Percentiles rank a stretch among this genome's conserved stretches.
These are phyloP conservation scores for Heliopora coerulea DNA, from an alignment of 92 coral and sea anemone genomes.

Conservation along the genomic window DNA sequence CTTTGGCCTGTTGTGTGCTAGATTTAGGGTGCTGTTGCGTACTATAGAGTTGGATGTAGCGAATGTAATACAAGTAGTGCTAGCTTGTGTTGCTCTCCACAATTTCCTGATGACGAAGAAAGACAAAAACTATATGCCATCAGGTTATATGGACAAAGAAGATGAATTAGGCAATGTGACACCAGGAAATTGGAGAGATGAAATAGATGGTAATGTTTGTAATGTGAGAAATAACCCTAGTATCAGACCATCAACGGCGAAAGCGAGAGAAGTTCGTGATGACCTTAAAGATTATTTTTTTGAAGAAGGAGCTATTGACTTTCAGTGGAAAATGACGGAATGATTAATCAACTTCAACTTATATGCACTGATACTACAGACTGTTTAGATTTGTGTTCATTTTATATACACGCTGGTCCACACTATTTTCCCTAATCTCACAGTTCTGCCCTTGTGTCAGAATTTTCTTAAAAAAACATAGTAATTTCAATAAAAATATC, in stretches of 20 bases:
- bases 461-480: no score
- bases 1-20: conserved; percentile 61
- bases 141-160: conserved; percentile 48
- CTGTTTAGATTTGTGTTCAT: no score
- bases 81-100: conserved; percentile 59
- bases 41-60: conserved; percentile 59
- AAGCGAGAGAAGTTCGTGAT: conserved; percentile 60
- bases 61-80: conserved; percentile 58
- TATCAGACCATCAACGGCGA: conserved; percentile 45
- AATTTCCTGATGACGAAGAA: conserved; percentile 58
- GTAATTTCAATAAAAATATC: no score
- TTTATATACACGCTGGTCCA: no score
- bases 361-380: no score
- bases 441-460: no score
- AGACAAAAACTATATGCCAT: conserved; percentile 52
- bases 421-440: no score
- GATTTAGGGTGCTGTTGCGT: conserved; percentile 55
- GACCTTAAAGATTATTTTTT: conserved; percentile 60
- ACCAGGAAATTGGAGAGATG: conserved; percentile 52
- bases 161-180: conserved; percentile 46
- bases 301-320: conserved; percentile 56
- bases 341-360: no score
- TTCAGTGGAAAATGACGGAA: conserved; percentile 64
- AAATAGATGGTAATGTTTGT: conserved; percentile 8
- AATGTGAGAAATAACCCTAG: conserved; percentile 38